Base-by-base conservation (phyloP, 1,140 invertebrate genomes). In the Plodia interpunctella region DNA sequence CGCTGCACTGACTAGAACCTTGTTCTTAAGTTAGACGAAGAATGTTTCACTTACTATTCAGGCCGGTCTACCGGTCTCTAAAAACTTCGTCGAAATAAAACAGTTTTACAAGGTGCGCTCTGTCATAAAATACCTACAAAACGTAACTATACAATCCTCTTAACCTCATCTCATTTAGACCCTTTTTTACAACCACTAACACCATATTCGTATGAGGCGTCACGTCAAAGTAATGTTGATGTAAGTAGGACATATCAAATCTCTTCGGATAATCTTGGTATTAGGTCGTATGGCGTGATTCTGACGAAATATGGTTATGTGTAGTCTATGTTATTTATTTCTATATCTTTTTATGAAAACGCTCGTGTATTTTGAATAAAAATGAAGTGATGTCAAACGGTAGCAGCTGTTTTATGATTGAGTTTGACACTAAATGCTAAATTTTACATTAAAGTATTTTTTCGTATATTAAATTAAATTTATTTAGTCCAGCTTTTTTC, bases 121-220 rank as follows among this genome's bases (percentile, higher is more conserved):
- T 10, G 15, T 17, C 38, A n/a, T 44, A 44, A 44, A 44, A 44
- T 44, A 44, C 38, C 38, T 44, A 44, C 38, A 44, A 44, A 44
- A 44, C 38, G 38, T 15, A 17, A 44, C 2, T 44, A 15, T 44
- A 44, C 38, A 44, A 44, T n/a, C 38, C 38, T 44, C 3, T 44
- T 15, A 44, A 44, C 5, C 38, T 17, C 15, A 17, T 44, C 38
- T 44, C 38, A 15, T 44, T 15, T 1, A 15, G 38, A 1, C 38
- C 38, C 10, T 6, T 44, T 44, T 44, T 44, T 44, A 44, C 38
- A 44, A 15, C 13, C 38, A 44, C 38, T 44, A 44, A 44, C 15
- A 15, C 38, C 13, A 44, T 44, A 44, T 44, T 44, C 38, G 38
- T 44, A 44, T 44, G 38, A 44, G 13, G 10, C 38, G 38, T 44